Conservation (phyloP, 2,113 vertebrate genomes). For the Vulpes ferrilata region DNA sequence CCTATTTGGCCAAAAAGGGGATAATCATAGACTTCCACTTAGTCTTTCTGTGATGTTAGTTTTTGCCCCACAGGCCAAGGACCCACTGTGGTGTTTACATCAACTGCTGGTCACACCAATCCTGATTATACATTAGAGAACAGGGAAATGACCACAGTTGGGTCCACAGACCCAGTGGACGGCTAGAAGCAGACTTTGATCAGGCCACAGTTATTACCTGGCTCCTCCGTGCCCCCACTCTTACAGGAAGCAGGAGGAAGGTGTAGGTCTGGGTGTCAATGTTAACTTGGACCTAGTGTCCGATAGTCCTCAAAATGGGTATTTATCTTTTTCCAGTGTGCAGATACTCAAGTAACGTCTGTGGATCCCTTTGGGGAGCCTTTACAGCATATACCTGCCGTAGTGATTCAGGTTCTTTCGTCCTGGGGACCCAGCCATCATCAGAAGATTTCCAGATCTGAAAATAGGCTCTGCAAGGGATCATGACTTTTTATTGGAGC, state of each 20-base stretch:
- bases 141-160: not conserved
- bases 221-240: not conserved
- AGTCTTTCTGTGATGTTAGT: not conserved
- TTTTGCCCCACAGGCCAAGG: not conserved
- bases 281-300: not conserved
- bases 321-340: not conserved
- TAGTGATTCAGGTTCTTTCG: not conserved
- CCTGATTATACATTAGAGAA: too few species aligned
- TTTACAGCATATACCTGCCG: not conserved
- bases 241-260: not conserved
- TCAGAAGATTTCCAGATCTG: conserved; percentile 33
- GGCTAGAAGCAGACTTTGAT: not conserved
- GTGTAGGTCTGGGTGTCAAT: not conserved
- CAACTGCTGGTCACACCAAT: not conserved
- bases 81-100: not conserved
- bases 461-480: not conserved
- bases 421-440: not conserved
- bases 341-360: not conserved
- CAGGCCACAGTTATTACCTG: not conserved
- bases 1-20: not conserved
- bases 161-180: not conserved
- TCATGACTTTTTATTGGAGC: not conserved
- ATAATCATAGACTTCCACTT: not conserved
- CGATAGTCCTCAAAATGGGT: not conserved
- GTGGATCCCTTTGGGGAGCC: not conserved